Evolutionary conservation across 2,113 vertebrate genomes (phyloP).

Genomic region (Serilophus lunatus): DNA sequence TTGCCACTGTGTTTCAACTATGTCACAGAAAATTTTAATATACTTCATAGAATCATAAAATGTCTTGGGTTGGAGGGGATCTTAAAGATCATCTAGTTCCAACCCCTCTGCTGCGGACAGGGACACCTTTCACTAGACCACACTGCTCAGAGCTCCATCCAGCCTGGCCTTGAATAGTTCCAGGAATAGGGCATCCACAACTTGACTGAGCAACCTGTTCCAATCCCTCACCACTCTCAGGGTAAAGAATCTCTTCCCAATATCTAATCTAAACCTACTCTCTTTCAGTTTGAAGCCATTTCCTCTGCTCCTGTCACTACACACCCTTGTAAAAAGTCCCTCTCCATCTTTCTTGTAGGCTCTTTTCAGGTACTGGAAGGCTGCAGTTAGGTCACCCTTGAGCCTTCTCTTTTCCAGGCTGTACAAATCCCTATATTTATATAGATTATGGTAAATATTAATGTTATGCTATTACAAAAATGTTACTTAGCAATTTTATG

Average conservation of each 20-base stretch:
- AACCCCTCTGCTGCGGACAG: neutral
- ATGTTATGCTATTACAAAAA: neutral
- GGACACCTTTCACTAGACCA: neutral
- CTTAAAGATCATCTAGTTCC: neutral
- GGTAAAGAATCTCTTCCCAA: neutral
- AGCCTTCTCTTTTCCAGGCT: neutral
- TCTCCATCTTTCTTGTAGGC: neutral
- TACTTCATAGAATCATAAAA: neutral
- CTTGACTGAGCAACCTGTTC: neutral
- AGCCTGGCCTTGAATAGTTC: neutral
- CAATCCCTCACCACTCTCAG: neutral
- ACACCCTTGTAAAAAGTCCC: neutral
- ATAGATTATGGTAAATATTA: neutral
- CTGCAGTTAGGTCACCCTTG: neutral
- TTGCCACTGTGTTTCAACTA: neutral
- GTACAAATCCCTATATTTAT: neutral
- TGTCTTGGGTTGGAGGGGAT: neutral
- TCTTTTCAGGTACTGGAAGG: neutral
- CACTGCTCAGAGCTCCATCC: neutral
- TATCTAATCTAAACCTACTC: neutral
- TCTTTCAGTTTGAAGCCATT: neutral
- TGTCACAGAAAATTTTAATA: neutral
- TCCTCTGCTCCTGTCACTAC: neutral
- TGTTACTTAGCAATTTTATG: neutral
- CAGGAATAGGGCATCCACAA: neutral